Base-by-base conservation (phyloP, 2,113 vertebrate species). In the Stigmatopora argus region DNA sequence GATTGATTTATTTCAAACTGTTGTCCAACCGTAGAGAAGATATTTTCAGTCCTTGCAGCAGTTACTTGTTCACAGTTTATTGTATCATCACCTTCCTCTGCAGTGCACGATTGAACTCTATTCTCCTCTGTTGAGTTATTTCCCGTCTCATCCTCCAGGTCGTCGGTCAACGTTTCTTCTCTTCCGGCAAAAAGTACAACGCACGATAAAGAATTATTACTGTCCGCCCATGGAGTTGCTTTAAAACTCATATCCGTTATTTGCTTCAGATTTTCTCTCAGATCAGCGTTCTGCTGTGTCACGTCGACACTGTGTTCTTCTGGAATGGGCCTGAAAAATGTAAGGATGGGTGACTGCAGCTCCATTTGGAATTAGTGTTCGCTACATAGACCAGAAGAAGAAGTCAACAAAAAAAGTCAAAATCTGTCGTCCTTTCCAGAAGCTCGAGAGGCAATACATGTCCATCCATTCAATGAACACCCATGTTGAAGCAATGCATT, bases 281-380 rank as follows among this genome's bases (percentile, higher is more conserved):
- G 13, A 52, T 78, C 56, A 12, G 34, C 26, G 14, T 70, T 57
- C 48, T 68, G 47, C 52, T 64, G 75, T 13, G 46, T 35, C 6
- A 53, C 18, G 11, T 66, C 65, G 18, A 65, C 64, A 15, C 67
- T 71, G 31, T 56, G 26, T 21, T 70, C 52, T 45, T 61, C 18
- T 59, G 78, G 74, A 19, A 92, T 66, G 57, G 59, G 83, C 1
- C 73, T 85, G 82, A 92, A 93, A 4, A 79, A 86, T 77, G 89
- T 92, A 44, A 94, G 86, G 66, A 91, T 67, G 2, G 91, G 81
- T 66, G 83, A 83, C 52, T 88, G 88, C 55, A 88, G 76, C 35
- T 86, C 85, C 61, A 82, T 79, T 46, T 69, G 70, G 34, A 23
- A 4, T 9, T 77, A 34, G 79, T n/a, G 34, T 85, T 78, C 52